Evolutionary conservation across 2,888 invertebrate genomes (phyloP), one percentile per base, ranked within the genome.

Genomic region (Cyrtodaria siliqua): DNA sequence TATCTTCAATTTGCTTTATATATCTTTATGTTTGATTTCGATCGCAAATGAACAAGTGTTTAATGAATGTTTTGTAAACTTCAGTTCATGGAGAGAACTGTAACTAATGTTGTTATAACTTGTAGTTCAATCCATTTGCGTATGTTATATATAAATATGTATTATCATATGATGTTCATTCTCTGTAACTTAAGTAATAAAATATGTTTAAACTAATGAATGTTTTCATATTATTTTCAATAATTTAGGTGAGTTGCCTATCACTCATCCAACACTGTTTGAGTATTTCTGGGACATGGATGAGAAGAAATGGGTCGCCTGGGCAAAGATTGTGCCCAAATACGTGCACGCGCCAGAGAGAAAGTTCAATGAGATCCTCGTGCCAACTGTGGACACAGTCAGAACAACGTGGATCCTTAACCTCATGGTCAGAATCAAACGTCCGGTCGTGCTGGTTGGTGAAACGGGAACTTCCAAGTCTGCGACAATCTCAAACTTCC

Each of bases 391-490:
- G 2, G 98, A 98, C 91, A 98, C 97, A 0, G 94, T 97, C 9
- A 94, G 96, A 53, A 95, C 96, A 0, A 96, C 96, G 0, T 97
- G 97, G 95, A 94, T 97, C 18, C 94, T 98, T 56, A 94, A 95
- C 75, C 79, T 92, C 70, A 94, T 95, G 88, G 96, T 97, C 26
- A 87, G 95, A 95, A 95, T 96, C 33, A 95, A 95, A 91, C 94
- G 96, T 53, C 97, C 98, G 0, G 95, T 97, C 0, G 94, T 98
- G 3, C 94, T 98, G 2, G 96, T 98, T 0, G 98, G 98, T 0
- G 97, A 98, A 87, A 97, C 97, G 0, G 98, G 98, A 8, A 97
- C 97, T 1, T 97, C 97, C 0, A 98, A 98, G 94, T 97, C 97
- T 0, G 97, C 98, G 0, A 96, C 97, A 56, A 96, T 97, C 68